A percentile compares a stretch with the other conserved stretches of the same genome.
Conservation (phyloP, 2,113 vertebrate species). For the Arothron firmamentum region DNA sequence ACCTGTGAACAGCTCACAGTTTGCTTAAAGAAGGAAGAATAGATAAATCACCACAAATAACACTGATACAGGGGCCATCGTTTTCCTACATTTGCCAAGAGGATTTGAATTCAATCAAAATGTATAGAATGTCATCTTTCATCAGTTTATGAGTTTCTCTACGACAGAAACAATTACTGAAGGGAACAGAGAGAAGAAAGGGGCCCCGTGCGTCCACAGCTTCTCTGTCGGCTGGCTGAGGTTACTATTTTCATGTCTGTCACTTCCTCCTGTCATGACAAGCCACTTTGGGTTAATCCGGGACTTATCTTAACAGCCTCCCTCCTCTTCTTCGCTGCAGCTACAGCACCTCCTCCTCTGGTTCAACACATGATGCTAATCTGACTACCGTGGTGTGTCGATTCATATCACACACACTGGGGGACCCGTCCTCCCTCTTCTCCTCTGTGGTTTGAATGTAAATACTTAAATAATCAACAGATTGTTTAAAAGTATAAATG, state of each 20-base stretch:
- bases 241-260: constrained; percentile 73
- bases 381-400: constrained; percentile 36
- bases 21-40: too few relatives aligned
- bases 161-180: not conserved
- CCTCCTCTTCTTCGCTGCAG: constrained; percentile 53
- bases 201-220: not conserved
- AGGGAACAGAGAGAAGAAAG: not conserved
- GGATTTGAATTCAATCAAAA: too few relatives aligned
- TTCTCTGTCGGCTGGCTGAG: constrained; percentile 59
- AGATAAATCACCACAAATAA: too few relatives aligned
- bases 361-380: constrained; percentile 56
- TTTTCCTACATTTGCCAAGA: too few relatives aligned
- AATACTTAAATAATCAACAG: too few relatives aligned
- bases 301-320: constrained; percentile 67
- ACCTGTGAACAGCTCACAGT: not conserved
- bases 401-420: too few relatives aligned
- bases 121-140: too few relatives aligned
- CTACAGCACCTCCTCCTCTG: constrained; percentile 30
- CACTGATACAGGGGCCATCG: too few relatives aligned
- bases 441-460: too few relatives aligned
- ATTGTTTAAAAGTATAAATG: too few relatives aligned
- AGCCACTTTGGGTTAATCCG: constrained; percentile 73
- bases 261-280: constrained; percentile 76
- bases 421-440: too few relatives aligned
- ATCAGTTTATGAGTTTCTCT: too few relatives aligned